Evolutionary conservation across 2,797 vertebrate genomes (phyloP).

Genomic region (Anomalospiza imberbis): DNA sequence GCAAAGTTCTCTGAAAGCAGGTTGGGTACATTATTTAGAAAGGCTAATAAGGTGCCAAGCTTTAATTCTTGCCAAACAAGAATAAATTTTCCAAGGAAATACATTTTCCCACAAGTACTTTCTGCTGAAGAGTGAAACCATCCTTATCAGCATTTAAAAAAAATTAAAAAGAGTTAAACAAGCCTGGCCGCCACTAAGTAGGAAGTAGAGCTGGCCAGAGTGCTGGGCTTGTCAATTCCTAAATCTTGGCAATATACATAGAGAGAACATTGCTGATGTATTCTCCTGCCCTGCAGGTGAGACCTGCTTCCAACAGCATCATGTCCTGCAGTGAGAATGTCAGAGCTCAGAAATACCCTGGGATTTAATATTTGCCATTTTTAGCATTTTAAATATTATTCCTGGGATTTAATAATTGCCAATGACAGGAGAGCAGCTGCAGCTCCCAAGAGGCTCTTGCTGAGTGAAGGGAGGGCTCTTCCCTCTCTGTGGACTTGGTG

Average conservation of each 20-base stretch:
- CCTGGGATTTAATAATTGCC: neutral
- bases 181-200: neutral
- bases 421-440: neutral
- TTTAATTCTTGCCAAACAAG: neutral
- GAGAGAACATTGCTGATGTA: neutral
- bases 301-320: neutral
- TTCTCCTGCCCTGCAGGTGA: neutral
- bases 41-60: neutral
- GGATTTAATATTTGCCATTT: neutral
- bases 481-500: neutral
- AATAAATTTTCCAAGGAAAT: neutral
- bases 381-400: neutral
- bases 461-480: neutral
- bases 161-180: neutral
- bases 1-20: neutral
- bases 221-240: neutral
- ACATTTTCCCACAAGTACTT: neutral
- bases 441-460: neutral
- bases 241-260: neutral
- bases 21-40: neutral
- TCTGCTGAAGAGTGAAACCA: neutral
- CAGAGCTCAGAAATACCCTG: neutral
- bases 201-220: neutral
- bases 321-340: fast-evolving
- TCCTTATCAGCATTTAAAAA: neutral